A percentile compares a stretch with the other conserved stretches of the same genome.
These are phyloP conservation scores for Clarias laeviceps DNA, from an alignment of 2,797 vertebrate genomes.

Conservation along the genomic window DNA sequence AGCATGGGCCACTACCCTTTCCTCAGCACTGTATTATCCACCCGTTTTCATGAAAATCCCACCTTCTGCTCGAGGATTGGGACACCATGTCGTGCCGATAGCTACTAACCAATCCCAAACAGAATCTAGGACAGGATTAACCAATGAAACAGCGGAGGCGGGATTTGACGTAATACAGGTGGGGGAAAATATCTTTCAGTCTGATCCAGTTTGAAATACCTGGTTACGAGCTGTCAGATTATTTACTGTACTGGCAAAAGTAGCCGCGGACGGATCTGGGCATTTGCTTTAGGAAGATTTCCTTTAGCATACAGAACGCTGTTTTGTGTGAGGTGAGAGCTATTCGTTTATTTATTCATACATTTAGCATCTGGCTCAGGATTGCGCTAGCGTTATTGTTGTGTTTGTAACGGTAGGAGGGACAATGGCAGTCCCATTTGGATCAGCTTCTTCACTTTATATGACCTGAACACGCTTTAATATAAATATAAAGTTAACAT, in stretches of 20 bases:
- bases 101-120: neutral
- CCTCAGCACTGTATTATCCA: neutral
- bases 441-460: neutral
- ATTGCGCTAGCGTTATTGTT: slow-evolving; percentile 22
- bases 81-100: neutral
- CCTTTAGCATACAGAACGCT: neutral
- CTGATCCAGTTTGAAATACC: neutral
- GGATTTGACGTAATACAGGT: slow-evolving; percentile 1
- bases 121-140: no score
- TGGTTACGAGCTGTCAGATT: slow-evolving; percentile 8
- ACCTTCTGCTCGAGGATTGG: neutral
- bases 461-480: no score
- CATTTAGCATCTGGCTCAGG: neutral
- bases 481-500: neutral
- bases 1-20: slow-evolving; percentile 6
- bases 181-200: neutral
- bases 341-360: neutral
- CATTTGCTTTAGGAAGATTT: neutral
- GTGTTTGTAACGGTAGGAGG: slow-evolving; percentile 7
- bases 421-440: neutral
- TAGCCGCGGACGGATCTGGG: neutral
- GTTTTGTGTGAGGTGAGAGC: neutral
- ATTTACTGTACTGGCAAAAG: neutral
- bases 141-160: neutral
- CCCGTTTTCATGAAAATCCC: neutral